phyloP scores from a whole-genome alignment of 2,888 invertebrate species.

The Erynnis tages region DNA sequence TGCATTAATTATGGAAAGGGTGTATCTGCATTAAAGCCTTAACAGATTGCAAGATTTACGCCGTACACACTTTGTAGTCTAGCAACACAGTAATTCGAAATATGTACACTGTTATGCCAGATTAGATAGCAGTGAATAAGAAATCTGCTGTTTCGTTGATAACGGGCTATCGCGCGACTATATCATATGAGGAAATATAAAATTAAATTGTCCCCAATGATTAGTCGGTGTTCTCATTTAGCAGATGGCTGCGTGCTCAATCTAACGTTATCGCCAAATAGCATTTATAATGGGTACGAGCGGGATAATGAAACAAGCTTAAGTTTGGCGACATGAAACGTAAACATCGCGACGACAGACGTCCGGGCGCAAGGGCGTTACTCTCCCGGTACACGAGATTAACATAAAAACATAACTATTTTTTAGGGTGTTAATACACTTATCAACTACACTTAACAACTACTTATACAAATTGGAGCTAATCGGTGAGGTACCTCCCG shows the following conservation, averaged over 20 bases:
- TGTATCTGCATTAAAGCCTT: too few relatives aligned
- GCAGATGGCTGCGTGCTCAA: slow-evolving; percentile 33
- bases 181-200: slow-evolving; percentile 59
- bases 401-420: slow-evolving; percentile 28
- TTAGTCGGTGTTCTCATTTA: slow-evolving; percentile 43
- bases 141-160: slow-evolving; percentile 33
- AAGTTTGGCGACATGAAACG: slow-evolving; percentile 56
- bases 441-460: too few relatives aligned
- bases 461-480: too few relatives aligned
- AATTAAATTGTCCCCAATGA: slow-evolving; percentile 48
- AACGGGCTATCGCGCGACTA: slow-evolving; percentile 30
- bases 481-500: too few relatives aligned
- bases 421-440: too few relatives aligned
- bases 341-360: slow-evolving; percentile 53
- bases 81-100: slow-evolving; percentile 10
- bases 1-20: too few relatives aligned
- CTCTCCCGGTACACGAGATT: slow-evolving; percentile 48
- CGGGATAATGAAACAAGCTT: slow-evolving; percentile 41
- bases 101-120: slow-evolving; percentile 28
- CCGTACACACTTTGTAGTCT: too few relatives aligned
- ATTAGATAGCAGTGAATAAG: slow-evolving; percentile 34
- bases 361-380: slow-evolving; percentile 71
- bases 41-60: too few relatives aligned
- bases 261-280: slow-evolving; percentile 29
- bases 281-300: slow-evolving; percentile 25